phyloP scores from a whole-genome alignment of 2,797 vertebrate genomes.

The Sylvilagus floridanus region DNA sequence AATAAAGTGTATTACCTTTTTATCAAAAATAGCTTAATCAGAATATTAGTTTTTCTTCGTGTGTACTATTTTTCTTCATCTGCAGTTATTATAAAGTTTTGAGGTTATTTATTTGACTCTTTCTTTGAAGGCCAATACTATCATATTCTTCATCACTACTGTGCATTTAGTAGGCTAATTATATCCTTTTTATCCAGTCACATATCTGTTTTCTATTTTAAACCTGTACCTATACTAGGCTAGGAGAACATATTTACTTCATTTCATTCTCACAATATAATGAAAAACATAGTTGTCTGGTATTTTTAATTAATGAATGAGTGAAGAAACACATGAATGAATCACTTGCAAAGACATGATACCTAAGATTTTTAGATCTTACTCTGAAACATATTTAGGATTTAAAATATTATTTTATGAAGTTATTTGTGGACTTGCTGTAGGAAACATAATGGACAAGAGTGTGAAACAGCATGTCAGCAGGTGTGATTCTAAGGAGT shows the following conservation, averaged over 20 bases:
- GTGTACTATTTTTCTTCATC: not conserved
- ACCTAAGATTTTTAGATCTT: not conserved
- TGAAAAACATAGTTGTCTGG: not conserved
- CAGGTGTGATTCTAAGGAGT: constrained; percentile 48
- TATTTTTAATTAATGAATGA: constrained; percentile 24
- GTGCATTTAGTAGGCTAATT: not conserved
- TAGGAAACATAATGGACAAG: not conserved
- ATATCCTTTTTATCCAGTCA: not conserved
- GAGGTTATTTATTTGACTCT: constrained; percentile 4
- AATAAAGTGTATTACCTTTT: not conserved
- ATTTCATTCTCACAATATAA: not conserved
- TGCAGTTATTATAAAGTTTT: not conserved
- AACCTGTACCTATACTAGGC: not conserved
- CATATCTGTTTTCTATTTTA: not conserved
- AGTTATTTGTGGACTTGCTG: not conserved
- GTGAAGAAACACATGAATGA: not conserved
- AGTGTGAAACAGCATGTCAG: not conserved
- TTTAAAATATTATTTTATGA: not conserved
- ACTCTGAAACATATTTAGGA: not conserved
- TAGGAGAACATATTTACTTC: not conserved
- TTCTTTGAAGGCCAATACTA: not conserved
- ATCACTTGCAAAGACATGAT: constrained; percentile 8
- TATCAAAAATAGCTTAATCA: not conserved
- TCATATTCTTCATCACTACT: not conserved
- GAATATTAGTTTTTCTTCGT: not conserved